Evolutionary conservation across 2,888 invertebrate genomes (phyloP), one percentile per base, ranked within the genome.

Genomic region (Celastrina argiolus): DNA sequence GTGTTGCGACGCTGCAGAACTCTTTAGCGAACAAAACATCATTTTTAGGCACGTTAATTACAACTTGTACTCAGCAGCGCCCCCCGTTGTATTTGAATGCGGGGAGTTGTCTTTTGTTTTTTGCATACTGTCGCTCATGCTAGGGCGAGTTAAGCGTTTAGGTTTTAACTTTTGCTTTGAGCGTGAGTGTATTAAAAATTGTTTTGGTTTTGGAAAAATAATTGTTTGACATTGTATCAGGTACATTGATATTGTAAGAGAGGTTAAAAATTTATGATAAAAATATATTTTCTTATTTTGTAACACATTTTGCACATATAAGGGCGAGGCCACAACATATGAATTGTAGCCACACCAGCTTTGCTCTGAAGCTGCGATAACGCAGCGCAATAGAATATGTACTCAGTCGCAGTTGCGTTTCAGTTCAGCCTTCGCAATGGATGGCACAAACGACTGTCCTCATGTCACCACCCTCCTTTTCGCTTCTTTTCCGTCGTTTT

Each of bases 31-130:
- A 28, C 56, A 39, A 65, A 65, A 65, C 56, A 26, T 56, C 26
- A 26, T 56, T 36, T 65, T 65, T 65, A 18, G 56, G 39, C 56
- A 39, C 39, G 56, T 56, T 41, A 56, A 56, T 65, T 56, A 58
- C 31, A 65, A 56, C 26, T n/a, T 36, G 65, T 56, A 65, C 65
- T 65, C 28, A 28, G 45, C 45, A 56, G 26, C 39, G n/a, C 41
- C 65, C 39, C 39, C 39, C 36, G 22, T 26, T 51, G 41, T 63
- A 65, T 67, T 66, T 51, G 65, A 66, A 56, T 36, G 22, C 66
- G 67, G 66, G 66, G 63, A 56, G 56, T 10, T 64, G 64, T 56
- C 67, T 67, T 71, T 70, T 71, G 71, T 71, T 70, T 67, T 64
- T 66, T 56, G 51, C 66, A 66, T 22, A 51, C 51, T 51, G 51